Evolutionary conservation across 2,113 vertebrate species (phyloP), one percentile per base, ranked within the genome.

Genomic region (Malurus elegans): DNA sequence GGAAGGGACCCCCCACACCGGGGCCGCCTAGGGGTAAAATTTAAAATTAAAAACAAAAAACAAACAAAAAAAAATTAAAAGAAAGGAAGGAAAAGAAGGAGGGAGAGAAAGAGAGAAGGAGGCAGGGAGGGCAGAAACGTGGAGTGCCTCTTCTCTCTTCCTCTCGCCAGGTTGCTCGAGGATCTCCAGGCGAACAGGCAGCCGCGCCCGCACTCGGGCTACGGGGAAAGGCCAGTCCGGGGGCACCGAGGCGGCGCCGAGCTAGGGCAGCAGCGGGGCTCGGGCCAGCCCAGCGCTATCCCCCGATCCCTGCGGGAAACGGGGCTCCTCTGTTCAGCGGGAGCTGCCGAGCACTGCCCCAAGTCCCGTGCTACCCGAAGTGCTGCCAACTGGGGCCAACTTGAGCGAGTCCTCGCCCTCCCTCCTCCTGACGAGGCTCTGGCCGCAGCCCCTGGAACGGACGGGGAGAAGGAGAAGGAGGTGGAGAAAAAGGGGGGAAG

Each of bases 381-480:
- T 90, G 96, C 70, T 92, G 92, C 90, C 88, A 96, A 90, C 60
- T 93, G 90, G 67, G 64, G 89, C 94, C 92, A 94, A 96, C 91
- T 96, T 91, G 74, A 51, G 53, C 58, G 95, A 93, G 78, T 56
- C 67, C 58, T 80, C 47, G 24, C 65, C 80, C 89, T 56, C 79
- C 88, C 92, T 82, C 79, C 79, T 79, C 64, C 80, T 79, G 75
- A 44, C 75, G 89, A 96, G 72, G 53, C 40, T 93, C 86, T 93
- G 96, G 88, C 81, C 70, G 66, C 90, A 94, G 92, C 90, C 93
- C 88, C 86, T 12, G 53, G 64, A 92, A 73, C 90, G 69, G 67
- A 78, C 36, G 62, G 80, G 62, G 65, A 66, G 34, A 74, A 86
- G 48, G 61, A 71, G 88, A 86, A 69, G 86, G 86, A 79, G 96